Evolutionary conservation across 2,113 vertebrate genomes (phyloP).

Genomic region (cat (Felis catus)): DNA sequence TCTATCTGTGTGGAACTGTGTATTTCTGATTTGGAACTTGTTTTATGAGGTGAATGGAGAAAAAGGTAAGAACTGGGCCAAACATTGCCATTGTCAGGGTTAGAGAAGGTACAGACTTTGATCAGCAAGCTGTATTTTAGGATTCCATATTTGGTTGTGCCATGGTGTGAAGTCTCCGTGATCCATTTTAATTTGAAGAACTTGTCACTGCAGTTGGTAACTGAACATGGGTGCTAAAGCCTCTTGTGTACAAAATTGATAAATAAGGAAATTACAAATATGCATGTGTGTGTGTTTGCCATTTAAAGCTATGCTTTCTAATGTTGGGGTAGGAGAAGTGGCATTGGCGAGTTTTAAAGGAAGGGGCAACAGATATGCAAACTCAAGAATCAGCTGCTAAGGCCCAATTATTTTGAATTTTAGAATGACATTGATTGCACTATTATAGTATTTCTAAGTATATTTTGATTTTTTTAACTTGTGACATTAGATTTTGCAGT

Average conservation of each 20-base stretch:
- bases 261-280: constrained; percentile 12
- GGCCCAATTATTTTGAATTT: constrained; percentile 26
- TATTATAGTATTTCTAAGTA: constrained; percentile 3
- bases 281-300: no score
- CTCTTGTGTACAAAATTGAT: neutral
- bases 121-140: neutral
- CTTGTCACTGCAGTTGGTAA: neutral
- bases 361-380: neutral
- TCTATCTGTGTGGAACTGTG: neutral
- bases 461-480: constrained; percentile 52
- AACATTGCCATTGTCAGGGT: neutral
- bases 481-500: constrained; percentile 13
- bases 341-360: constrained; percentile 24
- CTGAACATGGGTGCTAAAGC: neutral
- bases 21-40: constrained; percentile 50
- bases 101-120: neutral
- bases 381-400: neutral
- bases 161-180: neutral
- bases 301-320: neutral
- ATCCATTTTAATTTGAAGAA: neutral
- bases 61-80: neutral
- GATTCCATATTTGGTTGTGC: neutral
- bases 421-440: neutral
- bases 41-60: constrained; percentile 1
- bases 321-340: neutral